Base-by-base conservation (phyloP, 2,888 invertebrate genomes). In the Liodrosophila aerea region DNA sequence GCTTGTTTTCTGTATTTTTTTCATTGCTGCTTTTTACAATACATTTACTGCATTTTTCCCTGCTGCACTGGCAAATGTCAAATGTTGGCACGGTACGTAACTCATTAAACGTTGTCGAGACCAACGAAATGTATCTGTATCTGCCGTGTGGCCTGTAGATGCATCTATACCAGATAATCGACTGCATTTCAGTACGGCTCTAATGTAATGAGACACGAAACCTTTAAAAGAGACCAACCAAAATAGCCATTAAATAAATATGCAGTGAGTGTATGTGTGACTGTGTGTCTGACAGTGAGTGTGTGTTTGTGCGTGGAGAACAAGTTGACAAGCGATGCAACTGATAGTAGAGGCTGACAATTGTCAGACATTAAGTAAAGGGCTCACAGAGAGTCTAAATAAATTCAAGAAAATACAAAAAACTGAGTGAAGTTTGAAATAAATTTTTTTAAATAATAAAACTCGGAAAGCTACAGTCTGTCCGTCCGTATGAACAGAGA, bases 141-240 rank as follows among this genome's bases (percentile, higher is more conserved):
- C 47, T 46, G 27, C 47, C 12, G 61, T 60, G 61, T 72, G 31
- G 8, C 34, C 13, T 31, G 53, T 40, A 59, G 64, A 59, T 50
- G 50, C 69, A 76, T 76, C 81, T 73, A 58, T 45, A 58, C 31
- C 61, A 65, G 85, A 85, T 78, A 84, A 81, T 71, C 68, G 13
- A 29, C 51, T 39, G 34, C 63, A 52, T 22, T 30, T 22, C 22
- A 5, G 22, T 22, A 45, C 49, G 41, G 30, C 51, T 58, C 65
- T 73, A 76, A 67, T 76, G 59, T 70, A 73, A 64, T 56, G 64
- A 64, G 63, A 56, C 73, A 83, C 84, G 76, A 66, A 70, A 44
- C 50, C 61, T 61, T 64, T 64, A 40, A 70, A 39, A 11, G 2
- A 16, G 2, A 22, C 13, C 13, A 16, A 29, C 18, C 12, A 12